Base-by-base conservation (phyloP, 2,888 invertebrate species). In the Biston betularia region DNA sequence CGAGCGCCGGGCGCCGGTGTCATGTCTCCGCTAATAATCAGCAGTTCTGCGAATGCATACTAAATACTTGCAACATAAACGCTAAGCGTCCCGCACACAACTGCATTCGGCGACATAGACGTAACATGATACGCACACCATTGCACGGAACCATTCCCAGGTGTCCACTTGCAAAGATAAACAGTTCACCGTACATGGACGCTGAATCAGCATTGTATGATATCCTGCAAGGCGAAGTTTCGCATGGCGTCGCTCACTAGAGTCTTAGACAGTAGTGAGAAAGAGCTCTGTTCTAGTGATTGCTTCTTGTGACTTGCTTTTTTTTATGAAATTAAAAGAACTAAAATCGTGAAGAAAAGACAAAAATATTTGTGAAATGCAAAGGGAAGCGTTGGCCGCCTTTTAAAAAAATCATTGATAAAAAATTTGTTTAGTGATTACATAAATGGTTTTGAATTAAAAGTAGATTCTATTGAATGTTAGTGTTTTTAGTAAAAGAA, bases 141-240 rank as follows among this genome's bases (percentile, higher is more conserved):
- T 7, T 8, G 33, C 54, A 40, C 9, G 11, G 5, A 6, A 15
- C 24, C 42, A 33, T 54, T 54, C 54, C 54, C 54, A 84, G 81
- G 89, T 88, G 83, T 89, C 82, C 67, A 61, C 71, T 89, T 86
- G 71, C 84, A 59, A 66, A 81, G 85, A 87, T 88, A 88, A 85
- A 87, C 85, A 85, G 62, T 89, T 87, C 90, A 75, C 79, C 79
- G 81, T 85, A 86, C 70, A 75, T 66, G 79, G 80, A 59, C 58
- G 63, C 86, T 84, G 81, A 82, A 76, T 86, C 80, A 85, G 87
- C 86, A 76, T 65, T 74, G 60, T 61, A 52, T 38, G 58, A 49
- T 58, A 58, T 58, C 49, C 49, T 33, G 11, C 48, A 3, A 52
- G 54, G 69, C 64, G 44, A 58, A 46, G 45, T 6, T 34, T 24